phyloP scores from a whole-genome alignment of 2,888 invertebrate species.

The Phyllotreta cruciferae region DNA sequence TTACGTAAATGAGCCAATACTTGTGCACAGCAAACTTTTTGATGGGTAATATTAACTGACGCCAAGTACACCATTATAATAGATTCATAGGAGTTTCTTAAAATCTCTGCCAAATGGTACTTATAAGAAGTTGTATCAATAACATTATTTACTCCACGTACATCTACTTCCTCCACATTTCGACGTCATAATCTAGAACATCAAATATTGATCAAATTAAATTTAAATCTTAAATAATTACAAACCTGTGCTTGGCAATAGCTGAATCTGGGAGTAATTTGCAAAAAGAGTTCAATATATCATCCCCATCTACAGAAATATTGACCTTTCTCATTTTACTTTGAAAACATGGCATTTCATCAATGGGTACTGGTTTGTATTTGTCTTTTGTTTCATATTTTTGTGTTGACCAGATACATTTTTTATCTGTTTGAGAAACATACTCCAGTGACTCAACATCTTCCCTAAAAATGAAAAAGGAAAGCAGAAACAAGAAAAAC shows the following conservation, averaged over 20 bases:
- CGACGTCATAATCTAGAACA: constrained; percentile 2
- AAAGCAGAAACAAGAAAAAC: not conserved
- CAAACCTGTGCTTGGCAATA: constrained; percentile 16
- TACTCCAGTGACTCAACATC: not conserved
- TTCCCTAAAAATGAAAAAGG: not conserved
- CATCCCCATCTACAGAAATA: not conserved
- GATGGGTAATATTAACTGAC: not conserved
- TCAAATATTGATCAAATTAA: not conserved
- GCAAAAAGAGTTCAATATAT: constrained; percentile 5
- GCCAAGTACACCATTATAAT: constrained; percentile 18
- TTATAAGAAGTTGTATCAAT: not conserved
- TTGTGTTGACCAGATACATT: constrained; percentile 14
- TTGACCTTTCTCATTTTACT: not conserved
- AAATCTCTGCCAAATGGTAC: not conserved
- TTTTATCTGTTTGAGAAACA: constrained; percentile 10
- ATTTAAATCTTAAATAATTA: not conserved
- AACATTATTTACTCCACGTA: not conserved
- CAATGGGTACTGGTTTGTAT: constrained; percentile 4
- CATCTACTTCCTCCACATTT: not conserved
- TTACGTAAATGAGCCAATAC: constrained; percentile 6
- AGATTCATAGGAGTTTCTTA: constrained; percentile 16
- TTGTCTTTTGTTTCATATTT: constrained; percentile 10
- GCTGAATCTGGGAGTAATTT: constrained; percentile 7
- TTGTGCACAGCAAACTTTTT: constrained; percentile 10
- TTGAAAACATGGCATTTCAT: constrained; percentile 17